phyloP scores from a whole-genome alignment of 2,797 vertebrate species.

The Etheostoma perlongum region DNA sequence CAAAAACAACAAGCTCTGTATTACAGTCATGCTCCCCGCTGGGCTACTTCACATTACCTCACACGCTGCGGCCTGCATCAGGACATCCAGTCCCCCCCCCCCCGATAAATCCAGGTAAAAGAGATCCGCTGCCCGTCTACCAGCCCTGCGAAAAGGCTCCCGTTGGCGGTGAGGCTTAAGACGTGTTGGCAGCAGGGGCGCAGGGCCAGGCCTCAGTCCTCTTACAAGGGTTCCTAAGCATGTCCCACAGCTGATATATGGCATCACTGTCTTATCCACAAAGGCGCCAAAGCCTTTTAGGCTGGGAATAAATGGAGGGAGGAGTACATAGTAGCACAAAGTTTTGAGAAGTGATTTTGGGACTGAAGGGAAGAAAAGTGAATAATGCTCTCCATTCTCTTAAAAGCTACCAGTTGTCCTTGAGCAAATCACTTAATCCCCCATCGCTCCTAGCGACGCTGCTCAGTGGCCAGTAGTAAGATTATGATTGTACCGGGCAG shows the following conservation, averaged over 20 bases:
- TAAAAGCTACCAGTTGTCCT: constrained; percentile 55
- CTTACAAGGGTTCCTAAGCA: constrained; percentile 41
- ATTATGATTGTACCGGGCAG: constrained; percentile 58
- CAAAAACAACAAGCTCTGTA: constrained; percentile 58
- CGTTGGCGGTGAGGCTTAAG: constrained; percentile 52
- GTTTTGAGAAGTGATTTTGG: constrained; percentile 57
- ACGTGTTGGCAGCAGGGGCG: constrained; percentile 46
- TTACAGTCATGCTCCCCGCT: constrained; percentile 49
- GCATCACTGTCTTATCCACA: constrained; percentile 57
- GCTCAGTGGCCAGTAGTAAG: constrained; percentile 56
- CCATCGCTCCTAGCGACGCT: constrained; percentile 52
- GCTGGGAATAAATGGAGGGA: constrained; percentile 35
- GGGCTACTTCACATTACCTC: constrained; percentile 58
- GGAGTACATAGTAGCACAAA: constrained; percentile 19
- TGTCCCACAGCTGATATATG: constrained; percentile 51
- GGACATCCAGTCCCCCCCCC: constrained; percentile 29
- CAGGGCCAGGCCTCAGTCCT: constrained; percentile 2
- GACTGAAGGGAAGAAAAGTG: constrained; percentile 52
- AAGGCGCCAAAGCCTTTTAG: constrained; percentile 53
- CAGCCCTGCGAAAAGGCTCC: constrained; percentile 58
- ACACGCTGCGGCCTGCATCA: constrained; percentile 45
- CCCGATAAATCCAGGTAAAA: constrained; percentile 49
- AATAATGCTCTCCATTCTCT: constrained; percentile 52
- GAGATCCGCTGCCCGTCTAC: constrained; percentile 57
- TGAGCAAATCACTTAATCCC: constrained; percentile 66